Evolutionary conservation across 1,140 invertebrate species (phyloP).

Genomic region (Drosophila fuyamai): DNA sequence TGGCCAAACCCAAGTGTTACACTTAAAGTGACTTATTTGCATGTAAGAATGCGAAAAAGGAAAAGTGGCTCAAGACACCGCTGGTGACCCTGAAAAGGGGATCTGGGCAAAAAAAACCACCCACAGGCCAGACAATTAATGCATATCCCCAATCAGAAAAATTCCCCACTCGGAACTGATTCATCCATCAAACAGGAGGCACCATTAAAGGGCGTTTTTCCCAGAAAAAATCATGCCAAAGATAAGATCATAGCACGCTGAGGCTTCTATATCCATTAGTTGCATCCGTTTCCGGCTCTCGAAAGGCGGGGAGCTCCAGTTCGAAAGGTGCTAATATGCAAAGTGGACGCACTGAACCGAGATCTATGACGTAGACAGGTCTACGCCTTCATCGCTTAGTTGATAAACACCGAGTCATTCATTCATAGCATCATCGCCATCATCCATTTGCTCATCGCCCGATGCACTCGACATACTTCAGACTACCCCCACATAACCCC

Average conservation of each 20-base stretch:
- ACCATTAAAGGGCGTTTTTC: constrained; percentile 58
- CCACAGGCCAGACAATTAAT: not conserved
- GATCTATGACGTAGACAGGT: constrained; percentile 56
- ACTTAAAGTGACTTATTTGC: constrained; percentile 71
- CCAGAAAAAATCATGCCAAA: constrained; percentile 70
- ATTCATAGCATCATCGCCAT: constrained; percentile 43
- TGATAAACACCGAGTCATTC: constrained; percentile 31
- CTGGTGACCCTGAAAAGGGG: constrained; percentile 40
- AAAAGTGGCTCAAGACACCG: constrained; percentile 36
- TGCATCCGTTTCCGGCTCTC: constrained; percentile 69
- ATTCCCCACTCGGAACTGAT: constrained; percentile 45
- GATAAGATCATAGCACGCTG: constrained; percentile 64
- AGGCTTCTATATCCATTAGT: constrained; percentile 22
- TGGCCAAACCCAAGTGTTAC: constrained; percentile 74
- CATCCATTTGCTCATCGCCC: constrained; percentile 64
- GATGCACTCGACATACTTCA: constrained; percentile 58
- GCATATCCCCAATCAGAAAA: constrained; percentile 23
- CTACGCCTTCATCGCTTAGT: constrained; percentile 36
- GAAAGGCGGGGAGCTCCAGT: constrained; percentile 43
- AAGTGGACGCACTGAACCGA: constrained; percentile 52
- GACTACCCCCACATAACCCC: constrained; percentile 3
- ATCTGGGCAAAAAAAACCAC: not conserved
- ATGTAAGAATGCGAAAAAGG: constrained; percentile 59
- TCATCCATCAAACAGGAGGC: constrained; percentile 58
- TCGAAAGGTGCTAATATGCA: constrained; percentile 71